These are phyloP conservation scores for Emydoidea blandingii DNA, from an alignment of 2,797 vertebrate genomes.

Conservation along the genomic window DNA sequence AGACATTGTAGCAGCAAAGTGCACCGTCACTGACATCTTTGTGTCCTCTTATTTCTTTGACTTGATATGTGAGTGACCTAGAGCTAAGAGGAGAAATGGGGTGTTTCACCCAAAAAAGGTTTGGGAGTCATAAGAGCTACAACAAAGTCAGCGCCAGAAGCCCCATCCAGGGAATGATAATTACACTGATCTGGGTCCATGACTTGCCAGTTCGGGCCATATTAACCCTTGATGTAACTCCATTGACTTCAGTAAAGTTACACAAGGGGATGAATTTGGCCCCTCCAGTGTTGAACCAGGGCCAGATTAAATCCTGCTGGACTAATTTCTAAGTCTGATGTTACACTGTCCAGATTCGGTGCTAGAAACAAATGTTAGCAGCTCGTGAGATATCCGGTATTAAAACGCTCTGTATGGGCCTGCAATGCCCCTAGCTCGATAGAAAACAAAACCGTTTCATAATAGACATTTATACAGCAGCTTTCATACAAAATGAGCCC, in stretches of 20 bases:
- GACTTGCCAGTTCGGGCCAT: background rate
- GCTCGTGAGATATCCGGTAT: background rate
- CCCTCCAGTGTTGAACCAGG: background rate
- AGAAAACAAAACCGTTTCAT: background rate
- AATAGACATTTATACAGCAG: background rate
- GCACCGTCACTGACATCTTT: fast-evolving
- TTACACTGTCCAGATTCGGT: background rate
- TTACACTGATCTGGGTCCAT: background rate
- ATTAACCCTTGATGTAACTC: background rate
- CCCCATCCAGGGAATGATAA: background rate
- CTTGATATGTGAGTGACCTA: background rate
- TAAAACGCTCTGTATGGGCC: background rate
- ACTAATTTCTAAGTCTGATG: background rate
- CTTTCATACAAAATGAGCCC: background rate
- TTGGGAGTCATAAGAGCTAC: background rate
- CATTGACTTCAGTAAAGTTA: background rate
- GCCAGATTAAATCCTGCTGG: background rate
- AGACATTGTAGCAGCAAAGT: background rate
- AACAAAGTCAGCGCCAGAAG: background rate
- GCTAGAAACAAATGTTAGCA: background rate
- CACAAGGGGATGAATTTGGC: background rate
- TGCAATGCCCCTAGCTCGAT: background rate
- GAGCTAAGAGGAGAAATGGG: background rate
- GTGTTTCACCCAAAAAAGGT: background rate
- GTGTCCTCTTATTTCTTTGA: background rate